Conservation (phyloP, 92 coral and sea anemone genomes). For the Porites cylindrica region DNA sequence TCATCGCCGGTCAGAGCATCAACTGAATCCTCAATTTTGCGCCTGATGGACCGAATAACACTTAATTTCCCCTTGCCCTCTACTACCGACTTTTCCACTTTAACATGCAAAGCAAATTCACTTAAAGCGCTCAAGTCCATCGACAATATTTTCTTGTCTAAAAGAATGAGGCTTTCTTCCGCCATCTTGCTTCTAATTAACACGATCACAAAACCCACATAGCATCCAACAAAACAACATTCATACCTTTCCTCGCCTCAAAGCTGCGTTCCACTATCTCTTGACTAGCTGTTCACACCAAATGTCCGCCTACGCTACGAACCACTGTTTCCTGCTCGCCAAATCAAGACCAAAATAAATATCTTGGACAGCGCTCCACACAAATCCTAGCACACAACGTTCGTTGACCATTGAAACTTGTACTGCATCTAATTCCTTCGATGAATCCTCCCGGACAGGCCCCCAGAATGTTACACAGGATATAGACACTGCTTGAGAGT, state of each 20-base stretch:
- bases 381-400: constrained; percentile 19
- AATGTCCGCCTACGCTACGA: not conserved
- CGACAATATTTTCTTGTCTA: constrained; percentile 13
- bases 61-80: constrained; percentile 29
- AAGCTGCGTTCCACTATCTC: constrained; percentile 15
- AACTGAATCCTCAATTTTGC: constrained; percentile 13
- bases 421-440: constrained; percentile 9
- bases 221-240: not conserved
- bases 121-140: constrained; percentile 8
- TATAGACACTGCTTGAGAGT: not conserved
- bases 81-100: constrained; percentile 18
- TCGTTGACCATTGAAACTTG: not conserved
- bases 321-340: constrained; percentile 7
- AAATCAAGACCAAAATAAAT: not conserved
- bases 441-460: constrained; percentile 26
- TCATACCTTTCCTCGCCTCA: constrained; percentile 19
- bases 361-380: not conserved
- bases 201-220: constrained; percentile 16
- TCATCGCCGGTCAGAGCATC: constrained; percentile 2
- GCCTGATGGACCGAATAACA: constrained; percentile 29
- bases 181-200: constrained; percentile 25
- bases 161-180: constrained; percentile 2
- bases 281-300: constrained; percentile 2
- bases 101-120: constrained; percentile 17
- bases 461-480: constrained; percentile 26